Conservation (phyloP, 2,113 vertebrate genomes). For the Datnioides undecimradiatus region DNA sequence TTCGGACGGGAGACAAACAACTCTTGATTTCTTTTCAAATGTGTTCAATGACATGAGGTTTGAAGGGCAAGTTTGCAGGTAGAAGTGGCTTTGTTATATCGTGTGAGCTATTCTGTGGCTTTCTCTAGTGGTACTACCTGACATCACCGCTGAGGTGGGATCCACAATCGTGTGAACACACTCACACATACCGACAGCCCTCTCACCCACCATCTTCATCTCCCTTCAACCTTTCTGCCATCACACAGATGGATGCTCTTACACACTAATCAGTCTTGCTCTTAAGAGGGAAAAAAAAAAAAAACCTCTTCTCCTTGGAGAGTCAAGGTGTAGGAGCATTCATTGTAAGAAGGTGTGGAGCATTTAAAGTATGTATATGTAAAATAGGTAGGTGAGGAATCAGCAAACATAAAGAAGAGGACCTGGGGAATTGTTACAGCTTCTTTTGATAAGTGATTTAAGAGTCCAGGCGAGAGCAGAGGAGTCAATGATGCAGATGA, state of each 20-base stretch:
- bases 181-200: neutral
- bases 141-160: neutral
- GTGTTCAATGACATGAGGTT: neutral
- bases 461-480: slow-evolving; percentile 27
- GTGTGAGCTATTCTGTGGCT: neutral
- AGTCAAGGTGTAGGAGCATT: slow-evolving; percentile 46
- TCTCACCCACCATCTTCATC: slow-evolving; percentile 7
- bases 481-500: slow-evolving; percentile 58
- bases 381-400: slow-evolving; percentile 34
- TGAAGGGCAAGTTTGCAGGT: neutral
- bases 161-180: neutral
- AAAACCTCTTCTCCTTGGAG: slow-evolving; percentile 42
- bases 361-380: slow-evolving; percentile 17
- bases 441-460: slow-evolving; percentile 54
- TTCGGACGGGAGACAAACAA: neutral
- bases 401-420: slow-evolving; percentile 9
- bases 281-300: slow-evolving; percentile 8
- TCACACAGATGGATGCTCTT: slow-evolving; percentile 1
- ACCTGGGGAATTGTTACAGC: slow-evolving; percentile 7
- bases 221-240: slow-evolving; percentile 14
- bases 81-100: slow-evolving; percentile 4
- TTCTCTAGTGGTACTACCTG: neutral
- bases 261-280: slow-evolving; percentile 39
- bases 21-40: neutral
- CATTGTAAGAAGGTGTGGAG: slow-evolving; percentile 11